Conservation (phyloP, 2,888 invertebrate genomes). For the Carpatolechia fugitivella region DNA sequence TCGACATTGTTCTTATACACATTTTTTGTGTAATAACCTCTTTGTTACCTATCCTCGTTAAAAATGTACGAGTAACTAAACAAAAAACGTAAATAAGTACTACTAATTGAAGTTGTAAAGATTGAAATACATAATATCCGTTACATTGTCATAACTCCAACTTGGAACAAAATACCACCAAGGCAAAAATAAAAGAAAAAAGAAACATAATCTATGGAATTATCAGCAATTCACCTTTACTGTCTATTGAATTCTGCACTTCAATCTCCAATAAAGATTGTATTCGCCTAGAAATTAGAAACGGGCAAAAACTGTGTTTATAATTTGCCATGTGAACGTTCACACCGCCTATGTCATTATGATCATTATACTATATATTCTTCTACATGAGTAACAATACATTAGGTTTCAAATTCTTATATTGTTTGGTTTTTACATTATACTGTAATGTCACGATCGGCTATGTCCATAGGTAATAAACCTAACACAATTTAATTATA, state of each 20-base stretch:
- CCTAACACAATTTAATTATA: too few relatives aligned
- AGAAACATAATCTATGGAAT: neutral
- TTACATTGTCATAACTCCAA: neutral
- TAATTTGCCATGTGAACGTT: constrained; percentile 41
- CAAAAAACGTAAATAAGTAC: too few relatives aligned
- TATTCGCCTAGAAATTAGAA: constrained; percentile 25
- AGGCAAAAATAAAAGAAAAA: too few relatives aligned
- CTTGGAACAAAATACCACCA: neutral
- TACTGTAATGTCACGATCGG: too few relatives aligned
- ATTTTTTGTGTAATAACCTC: too few relatives aligned
- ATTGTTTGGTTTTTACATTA: neutral
- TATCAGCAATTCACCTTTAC: neutral
- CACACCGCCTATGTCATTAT: constrained; percentile 31
- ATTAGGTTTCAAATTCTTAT: neutral
- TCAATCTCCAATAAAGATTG: neutral
- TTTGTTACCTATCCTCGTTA: too few relatives aligned
- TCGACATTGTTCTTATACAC: too few relatives aligned
- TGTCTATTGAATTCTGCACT: neutral
- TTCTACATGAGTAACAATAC: neutral
- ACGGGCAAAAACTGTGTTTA: constrained; percentile 18
- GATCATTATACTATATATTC: neutral
- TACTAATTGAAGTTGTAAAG: too few relatives aligned
- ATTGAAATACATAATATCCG: too few relatives aligned
- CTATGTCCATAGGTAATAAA: too few relatives aligned
- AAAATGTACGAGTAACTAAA: too few relatives aligned